Evolutionary conservation across 2,113 vertebrate genomes (phyloP).

Genomic region (Symphodus melops): DNA sequence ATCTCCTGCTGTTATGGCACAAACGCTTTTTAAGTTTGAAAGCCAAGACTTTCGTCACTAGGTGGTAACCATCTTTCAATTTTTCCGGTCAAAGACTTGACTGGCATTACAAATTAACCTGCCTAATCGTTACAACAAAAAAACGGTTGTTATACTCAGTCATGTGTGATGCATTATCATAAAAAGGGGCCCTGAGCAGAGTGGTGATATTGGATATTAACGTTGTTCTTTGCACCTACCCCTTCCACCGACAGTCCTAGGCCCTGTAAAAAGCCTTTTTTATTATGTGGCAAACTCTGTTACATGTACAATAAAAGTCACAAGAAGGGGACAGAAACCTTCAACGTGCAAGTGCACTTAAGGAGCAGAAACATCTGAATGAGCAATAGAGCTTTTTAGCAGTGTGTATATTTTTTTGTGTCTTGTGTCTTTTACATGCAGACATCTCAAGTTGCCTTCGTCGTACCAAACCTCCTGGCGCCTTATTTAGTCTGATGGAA

Average conservation of each 20-base stretch:
- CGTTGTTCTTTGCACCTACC: conserved; percentile 16
- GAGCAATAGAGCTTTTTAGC: not conserved
- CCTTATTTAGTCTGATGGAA: not conserved
- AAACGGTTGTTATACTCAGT: conserved; percentile 29
- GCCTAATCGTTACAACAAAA: conserved; percentile 32
- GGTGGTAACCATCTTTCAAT: not conserved
- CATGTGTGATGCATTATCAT: conserved; percentile 61
- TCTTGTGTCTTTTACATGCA: conserved; percentile 4
- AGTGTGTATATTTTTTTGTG: not conserved
- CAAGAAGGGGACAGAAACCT: conserved; percentile 25
- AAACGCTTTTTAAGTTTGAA: not conserved
- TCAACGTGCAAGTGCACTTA: conserved; percentile 21
- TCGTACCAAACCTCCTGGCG: conserved; percentile 13
- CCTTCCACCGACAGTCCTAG: conserved; percentile 29
- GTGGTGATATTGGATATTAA: conserved; percentile 47
- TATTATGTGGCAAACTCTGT: conserved; percentile 56
- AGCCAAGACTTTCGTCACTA: not conserved
- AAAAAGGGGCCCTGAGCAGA: conserved; percentile 28
- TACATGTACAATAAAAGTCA: conserved; percentile 54
- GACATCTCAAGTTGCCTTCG: conserved; percentile 31
- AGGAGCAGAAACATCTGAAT: not conserved
- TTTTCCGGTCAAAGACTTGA: conserved; percentile 1
- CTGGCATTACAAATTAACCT: conserved; percentile 36
- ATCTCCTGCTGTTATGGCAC: not conserved
- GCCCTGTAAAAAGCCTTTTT: conserved; percentile 42